These are phyloP conservation scores for Philopotamus ludificatus DNA, from an alignment of 1,140 invertebrate genomes.

Conservation along the genomic window DNA sequence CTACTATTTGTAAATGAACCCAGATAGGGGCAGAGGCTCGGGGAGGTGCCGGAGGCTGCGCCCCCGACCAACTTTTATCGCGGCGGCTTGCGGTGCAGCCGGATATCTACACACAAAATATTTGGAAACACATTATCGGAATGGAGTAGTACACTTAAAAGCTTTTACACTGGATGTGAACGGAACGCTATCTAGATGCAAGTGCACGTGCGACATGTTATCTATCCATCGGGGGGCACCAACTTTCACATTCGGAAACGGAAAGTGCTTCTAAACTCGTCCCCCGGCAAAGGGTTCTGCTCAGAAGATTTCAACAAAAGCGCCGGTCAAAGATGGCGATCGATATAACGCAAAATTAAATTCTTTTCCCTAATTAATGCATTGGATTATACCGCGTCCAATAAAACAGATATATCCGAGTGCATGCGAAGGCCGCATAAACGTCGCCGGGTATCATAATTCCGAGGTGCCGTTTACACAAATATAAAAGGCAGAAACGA, in stretches of 20 bases:
- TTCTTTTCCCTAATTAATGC: no score
- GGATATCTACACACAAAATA: slow-evolving; percentile 7
- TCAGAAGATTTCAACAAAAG: no score
- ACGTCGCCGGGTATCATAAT: slow-evolving; percentile 39
- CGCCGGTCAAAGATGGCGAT: no score
- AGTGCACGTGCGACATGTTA: neutral
- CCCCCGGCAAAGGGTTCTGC: no score
- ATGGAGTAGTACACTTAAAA: slow-evolving; percentile 19
- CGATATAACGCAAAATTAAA: no score
- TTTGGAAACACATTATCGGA: slow-evolving; percentile 22
- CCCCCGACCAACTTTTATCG: neutral
- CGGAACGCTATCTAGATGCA: neutral
- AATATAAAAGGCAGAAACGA: slow-evolving; percentile 41
- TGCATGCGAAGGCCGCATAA: slow-evolving; percentile 34
- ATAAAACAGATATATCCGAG: no score
- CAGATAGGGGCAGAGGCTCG: neutral
- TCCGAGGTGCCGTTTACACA: slow-evolving; percentile 41
- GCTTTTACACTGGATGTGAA: slow-evolving; percentile 7
- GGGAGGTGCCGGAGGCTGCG: neutral
- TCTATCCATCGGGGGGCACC: neutral
- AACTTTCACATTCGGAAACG: neutral
- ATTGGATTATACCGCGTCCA: no score
- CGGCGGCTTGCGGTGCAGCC: neutral
- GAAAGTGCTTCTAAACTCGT: no score
- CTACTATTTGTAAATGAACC: slow-evolving; percentile 19